These are phyloP conservation scores for Lucifuga dentata DNA, from an alignment of 2,113 vertebrate species.

Conservation along the genomic window DNA sequence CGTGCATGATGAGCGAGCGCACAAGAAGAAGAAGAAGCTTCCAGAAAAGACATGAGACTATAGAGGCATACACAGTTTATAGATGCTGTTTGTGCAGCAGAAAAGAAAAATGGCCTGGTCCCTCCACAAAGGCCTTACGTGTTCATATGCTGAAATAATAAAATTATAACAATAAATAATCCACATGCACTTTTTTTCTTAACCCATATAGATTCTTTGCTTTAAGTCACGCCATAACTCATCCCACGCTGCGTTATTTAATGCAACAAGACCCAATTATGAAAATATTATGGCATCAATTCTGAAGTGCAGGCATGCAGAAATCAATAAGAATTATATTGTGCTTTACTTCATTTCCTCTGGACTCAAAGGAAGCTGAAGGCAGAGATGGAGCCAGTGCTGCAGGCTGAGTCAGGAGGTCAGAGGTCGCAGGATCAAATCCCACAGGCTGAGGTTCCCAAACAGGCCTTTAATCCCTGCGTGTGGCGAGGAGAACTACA, in stretches of 20 bases:
- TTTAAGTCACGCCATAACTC: conserved; percentile 25
- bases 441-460: neutral
- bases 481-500: neutral
- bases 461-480: conserved; percentile 11
- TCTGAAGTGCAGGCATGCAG: conserved; percentile 7
- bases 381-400: neutral
- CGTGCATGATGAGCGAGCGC: no score
- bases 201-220: conserved; percentile 39
- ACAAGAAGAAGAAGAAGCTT: no score
- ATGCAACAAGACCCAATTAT: conserved; percentile 5
- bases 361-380: neutral
- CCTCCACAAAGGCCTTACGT: no score
- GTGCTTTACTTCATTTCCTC: conserved; percentile 12
- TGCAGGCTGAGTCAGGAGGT: conserved; percentile 18
- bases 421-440: conserved; percentile 27
- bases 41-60: neutral
- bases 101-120: no score
- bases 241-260: conserved; percentile 32
- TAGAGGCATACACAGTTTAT: neutral
- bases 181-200: conserved; percentile 14
- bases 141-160: neutral
- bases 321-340: conserved; percentile 37
- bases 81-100: no score
- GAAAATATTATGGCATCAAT: conserved; percentile 39
- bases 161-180: conserved; percentile 25